phyloP scores from a whole-genome alignment of 1,140 invertebrate genomes.

The Whitmania pigra region DNA sequence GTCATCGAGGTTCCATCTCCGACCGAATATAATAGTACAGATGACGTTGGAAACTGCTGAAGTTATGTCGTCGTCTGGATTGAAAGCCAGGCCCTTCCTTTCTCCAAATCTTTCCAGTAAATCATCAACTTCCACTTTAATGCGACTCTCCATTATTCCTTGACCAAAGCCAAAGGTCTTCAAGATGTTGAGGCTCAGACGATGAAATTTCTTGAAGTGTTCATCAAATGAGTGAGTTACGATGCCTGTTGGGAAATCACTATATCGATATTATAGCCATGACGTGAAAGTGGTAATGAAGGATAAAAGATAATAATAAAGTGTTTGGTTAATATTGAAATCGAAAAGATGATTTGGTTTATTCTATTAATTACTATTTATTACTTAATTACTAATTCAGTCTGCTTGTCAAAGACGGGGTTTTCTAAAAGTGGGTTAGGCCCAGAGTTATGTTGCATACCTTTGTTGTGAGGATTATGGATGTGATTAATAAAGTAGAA shows the following conservation, averaged over 20 bases:
- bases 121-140: neutral
- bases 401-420: too few species aligned
- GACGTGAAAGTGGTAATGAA: too few species aligned
- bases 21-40: slow-evolving; percentile 20
- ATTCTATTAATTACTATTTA: too few species aligned
- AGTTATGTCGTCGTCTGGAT: slow-evolving; percentile 14
- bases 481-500: slow-evolving; percentile 14
- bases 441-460: neutral
- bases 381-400: too few species aligned
- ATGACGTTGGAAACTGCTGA: slow-evolving; percentile 18
- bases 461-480: slow-evolving; percentile 12
- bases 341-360: too few species aligned
- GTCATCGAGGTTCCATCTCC: neutral
- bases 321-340: too few species aligned
- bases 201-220: slow-evolving; percentile 3
- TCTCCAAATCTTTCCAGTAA: neutral
- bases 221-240: slow-evolving; percentile 13
- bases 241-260: slow-evolving; percentile 4
- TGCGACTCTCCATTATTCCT: slow-evolving; percentile 8
- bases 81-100: neutral
- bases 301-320: too few species aligned
- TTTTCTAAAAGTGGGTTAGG: too few species aligned
- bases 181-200: slow-evolving; percentile 10
- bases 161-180: neutral
- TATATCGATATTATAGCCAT: too few species aligned